Conservation (phyloP, 2,888 invertebrate genomes). For the Druceiella hillmani region DNA sequence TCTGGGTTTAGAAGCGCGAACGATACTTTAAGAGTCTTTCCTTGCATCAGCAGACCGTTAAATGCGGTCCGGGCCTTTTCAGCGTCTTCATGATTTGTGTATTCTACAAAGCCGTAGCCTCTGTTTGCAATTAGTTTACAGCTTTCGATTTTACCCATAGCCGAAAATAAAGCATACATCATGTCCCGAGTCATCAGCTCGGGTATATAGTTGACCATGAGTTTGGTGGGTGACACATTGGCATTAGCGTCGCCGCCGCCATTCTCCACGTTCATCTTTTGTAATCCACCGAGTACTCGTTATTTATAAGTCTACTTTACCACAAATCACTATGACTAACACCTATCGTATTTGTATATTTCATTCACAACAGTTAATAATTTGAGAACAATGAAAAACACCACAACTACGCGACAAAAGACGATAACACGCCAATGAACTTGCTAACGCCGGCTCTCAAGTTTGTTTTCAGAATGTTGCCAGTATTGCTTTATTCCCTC, state of each 20-base stretch:
- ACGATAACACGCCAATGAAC: too few relatives aligned
- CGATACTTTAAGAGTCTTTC: slow-evolving; percentile 49
- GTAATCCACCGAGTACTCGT: too few relatives aligned
- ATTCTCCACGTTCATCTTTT: slow-evolving; percentile 48
- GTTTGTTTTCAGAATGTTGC: too few relatives aligned
- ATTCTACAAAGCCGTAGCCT: slow-evolving; percentile 50
- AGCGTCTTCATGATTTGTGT: slow-evolving; percentile 49
- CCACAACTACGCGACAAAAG: too few relatives aligned
- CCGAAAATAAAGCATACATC: slow-evolving; percentile 52
- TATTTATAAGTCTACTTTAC: too few relatives aligned
- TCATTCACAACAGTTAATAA: too few relatives aligned
- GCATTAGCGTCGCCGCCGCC: slow-evolving; percentile 47
- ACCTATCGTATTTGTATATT: too few relatives aligned
- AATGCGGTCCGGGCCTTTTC: slow-evolving; percentile 50
- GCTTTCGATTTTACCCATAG: slow-evolving; percentile 50
- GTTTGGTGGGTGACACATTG: slow-evolving; percentile 54
- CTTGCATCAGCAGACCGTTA: slow-evolving; percentile 50
- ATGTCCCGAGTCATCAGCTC: slow-evolving; percentile 52
- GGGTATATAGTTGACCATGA: slow-evolving; percentile 53
- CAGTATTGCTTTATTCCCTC: too few relatives aligned
- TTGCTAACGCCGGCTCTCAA: too few relatives aligned
- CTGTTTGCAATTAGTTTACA: slow-evolving; percentile 49
- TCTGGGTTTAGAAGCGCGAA: slow-evolving; percentile 50
- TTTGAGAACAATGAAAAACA: too few relatives aligned
- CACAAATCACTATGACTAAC: too few relatives aligned